Conservation (phyloP, 2,888 invertebrate genomes). For the Drosophila meridionalis region DNA sequence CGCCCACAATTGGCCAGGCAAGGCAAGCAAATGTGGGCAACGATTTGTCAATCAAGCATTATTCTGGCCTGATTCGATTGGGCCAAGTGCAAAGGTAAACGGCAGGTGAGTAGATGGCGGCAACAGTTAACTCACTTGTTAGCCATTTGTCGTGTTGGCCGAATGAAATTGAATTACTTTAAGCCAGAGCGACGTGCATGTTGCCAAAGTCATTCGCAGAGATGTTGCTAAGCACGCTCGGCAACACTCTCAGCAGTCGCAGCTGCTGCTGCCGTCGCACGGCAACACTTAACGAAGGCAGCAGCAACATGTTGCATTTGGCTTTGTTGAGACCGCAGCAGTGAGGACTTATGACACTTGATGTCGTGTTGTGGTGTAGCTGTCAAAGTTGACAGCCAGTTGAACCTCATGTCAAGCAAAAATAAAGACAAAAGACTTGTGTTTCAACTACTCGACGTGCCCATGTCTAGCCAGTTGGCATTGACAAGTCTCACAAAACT, state of each 20-base stretch:
- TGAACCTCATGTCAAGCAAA: not conserved
- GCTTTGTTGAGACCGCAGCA: not conserved
- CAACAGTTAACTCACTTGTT: conserved; percentile 67
- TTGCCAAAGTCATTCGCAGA: not conserved
- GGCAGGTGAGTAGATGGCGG: conserved; percentile 29
- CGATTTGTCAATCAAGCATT: conserved; percentile 43
- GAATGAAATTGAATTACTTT: not conserved
- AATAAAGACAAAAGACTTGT: not conserved
- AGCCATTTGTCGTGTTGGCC: conserved; percentile 25
- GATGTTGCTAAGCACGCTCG: conserved; percentile 11
- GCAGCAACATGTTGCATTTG: conserved; percentile 23
- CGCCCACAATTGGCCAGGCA: conserved; percentile 10
- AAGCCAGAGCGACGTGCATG: not conserved
- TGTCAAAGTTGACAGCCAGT: conserved; percentile 13
- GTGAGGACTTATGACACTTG: not conserved
- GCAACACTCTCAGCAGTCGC: conserved; percentile 30
- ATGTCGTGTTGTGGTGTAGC: not conserved
- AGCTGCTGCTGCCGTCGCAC: conserved; percentile 17
- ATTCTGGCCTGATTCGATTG: conserved; percentile 59
- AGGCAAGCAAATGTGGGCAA: not conserved
- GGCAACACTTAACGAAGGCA: conserved; percentile 65
- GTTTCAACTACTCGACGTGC: not conserved
- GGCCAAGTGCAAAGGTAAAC: not conserved
- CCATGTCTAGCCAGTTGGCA: not conserved
- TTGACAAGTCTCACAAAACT: not conserved